Base-by-base conservation (phyloP, 2,888 invertebrate genomes). In the Melanchra persicariae region DNA sequence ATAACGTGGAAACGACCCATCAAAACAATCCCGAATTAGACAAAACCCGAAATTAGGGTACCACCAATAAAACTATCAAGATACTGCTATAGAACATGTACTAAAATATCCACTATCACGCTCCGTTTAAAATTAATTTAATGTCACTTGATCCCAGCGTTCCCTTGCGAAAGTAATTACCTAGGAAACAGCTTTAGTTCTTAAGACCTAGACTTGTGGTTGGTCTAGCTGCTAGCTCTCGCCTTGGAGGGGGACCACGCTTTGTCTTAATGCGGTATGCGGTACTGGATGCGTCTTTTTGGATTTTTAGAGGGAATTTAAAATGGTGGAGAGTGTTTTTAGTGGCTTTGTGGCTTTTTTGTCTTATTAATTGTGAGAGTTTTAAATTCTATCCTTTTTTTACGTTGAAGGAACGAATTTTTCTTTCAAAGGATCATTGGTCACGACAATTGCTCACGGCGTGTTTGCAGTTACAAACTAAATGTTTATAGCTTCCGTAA, bases 101-200 rank as follows among this genome's bases (percentile, higher is more conserved):
- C 37, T 72, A 24, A 70, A 83, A 76, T 79, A 57, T 40, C 15
- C n/a, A 70, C 51, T 59, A 77, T 70, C 74, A 75, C 81, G 83
- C 75, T 74, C 69, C 68, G 74, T 72, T 85, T 83, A 66, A 73
- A 87, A 83, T 84, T 85, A 86, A 86, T 86, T 80, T 81, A 81
- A 77, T 71, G 79, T 77, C 83, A 61, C 81, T 66, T 82, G 80
- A 84, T 83, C 77, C 83, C 30, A 22, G 57, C 70, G 74, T 75
- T 70, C 77, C 67, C 64, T 77, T 77, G 81, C 76, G 74, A 85
- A 87, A 88, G 87, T 88, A 88, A 87, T 88, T 87, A 84, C 83
- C 78, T 79, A 75, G 87, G 82, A 87, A 40, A 87, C 82, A 82
- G 83, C 84, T 87, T 86, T 83, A 84, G 83, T 79, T 64, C 82